A percentile compares a stretch with the other conserved stretches of the same genome.
These are phyloP conservation scores for Apaloderma vittatum DNA, from an alignment of 2,113 vertebrate genomes.

Conservation along the genomic window DNA sequence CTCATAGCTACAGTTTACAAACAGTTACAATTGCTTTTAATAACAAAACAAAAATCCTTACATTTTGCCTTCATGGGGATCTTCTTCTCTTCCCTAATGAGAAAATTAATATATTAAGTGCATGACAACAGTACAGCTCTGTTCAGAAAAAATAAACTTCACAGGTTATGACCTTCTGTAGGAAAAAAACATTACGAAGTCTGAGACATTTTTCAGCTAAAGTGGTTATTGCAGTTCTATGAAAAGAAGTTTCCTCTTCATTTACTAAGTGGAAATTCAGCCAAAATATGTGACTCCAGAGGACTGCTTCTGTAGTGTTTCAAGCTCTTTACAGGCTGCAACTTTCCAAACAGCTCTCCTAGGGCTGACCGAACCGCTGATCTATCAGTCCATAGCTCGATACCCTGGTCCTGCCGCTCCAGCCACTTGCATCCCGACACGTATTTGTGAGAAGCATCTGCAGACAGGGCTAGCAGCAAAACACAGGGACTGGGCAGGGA, in stretches of 20 bases:
- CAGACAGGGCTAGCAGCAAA: neutral
- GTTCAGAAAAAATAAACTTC: accelerated
- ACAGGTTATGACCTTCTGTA: neutral
- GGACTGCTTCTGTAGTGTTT: neutral
- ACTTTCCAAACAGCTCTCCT: neutral
- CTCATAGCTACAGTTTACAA: neutral
- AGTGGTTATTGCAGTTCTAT: neutral
- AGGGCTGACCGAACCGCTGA: neutral
- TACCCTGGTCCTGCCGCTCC: neutral
- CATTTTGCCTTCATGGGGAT: slow-evolving; percentile 99
- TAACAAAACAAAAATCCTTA: slow-evolving; percentile 80
- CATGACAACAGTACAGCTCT: neutral
- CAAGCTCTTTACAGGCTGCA: neutral
- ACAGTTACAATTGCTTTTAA: neutral
- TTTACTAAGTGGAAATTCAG: neutral
- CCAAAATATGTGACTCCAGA: neutral
- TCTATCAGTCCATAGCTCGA: neutral
- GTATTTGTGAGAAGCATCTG: neutral
- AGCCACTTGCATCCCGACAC: neutral
- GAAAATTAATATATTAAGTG: slow-evolving; percentile 60
- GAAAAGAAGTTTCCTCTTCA: neutral
- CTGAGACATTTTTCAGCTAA: neutral
- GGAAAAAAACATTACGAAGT: neutral
- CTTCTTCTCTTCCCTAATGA: slow-evolving; percentile 93
- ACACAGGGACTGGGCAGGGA: neutral